These are phyloP conservation scores for Heliconius nattereri DNA, from an alignment of 1,140 invertebrate species.

Conservation along the genomic window DNA sequence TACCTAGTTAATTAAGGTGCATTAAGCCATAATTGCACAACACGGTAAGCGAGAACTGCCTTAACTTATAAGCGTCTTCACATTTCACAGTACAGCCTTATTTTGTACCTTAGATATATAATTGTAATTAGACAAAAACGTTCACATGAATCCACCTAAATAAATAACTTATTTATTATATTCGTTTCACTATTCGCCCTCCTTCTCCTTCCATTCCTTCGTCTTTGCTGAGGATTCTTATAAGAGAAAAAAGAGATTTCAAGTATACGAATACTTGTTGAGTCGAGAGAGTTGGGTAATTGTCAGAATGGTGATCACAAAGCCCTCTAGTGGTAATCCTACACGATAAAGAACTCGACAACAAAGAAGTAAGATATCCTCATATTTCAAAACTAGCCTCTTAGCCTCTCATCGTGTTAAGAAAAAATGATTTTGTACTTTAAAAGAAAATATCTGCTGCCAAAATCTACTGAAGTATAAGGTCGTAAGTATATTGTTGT, in stretches of 20 bases:
- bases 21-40: conserved; percentile 38
- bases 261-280: conserved; percentile 2
- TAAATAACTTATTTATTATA: conserved; percentile 39
- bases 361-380: background rate
- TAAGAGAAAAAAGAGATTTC: too few relatives aligned
- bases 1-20: conserved; percentile 41
- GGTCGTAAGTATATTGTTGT: too few relatives aligned
- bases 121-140: conserved; percentile 28
- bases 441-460: background rate
- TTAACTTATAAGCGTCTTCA: conserved; percentile 72
- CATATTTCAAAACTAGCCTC: background rate
- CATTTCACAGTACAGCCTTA: conserved; percentile 78
- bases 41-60: conserved; percentile 70
- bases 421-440: background rate
- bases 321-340: background rate
- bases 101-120: conserved; percentile 70
- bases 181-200: conserved; percentile 16
- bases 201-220: too few relatives aligned
- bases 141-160: conserved; percentile 44
- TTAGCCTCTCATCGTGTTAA: background rate
- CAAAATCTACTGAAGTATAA: too few relatives aligned
- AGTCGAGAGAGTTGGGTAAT: background rate
- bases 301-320: background rate
- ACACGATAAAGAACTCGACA: background rate
- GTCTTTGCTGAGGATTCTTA: background rate